These are phyloP conservation scores for Amblyornis subalaris DNA, from an alignment of 2,113 vertebrate genomes.

Conservation along the genomic window DNA sequence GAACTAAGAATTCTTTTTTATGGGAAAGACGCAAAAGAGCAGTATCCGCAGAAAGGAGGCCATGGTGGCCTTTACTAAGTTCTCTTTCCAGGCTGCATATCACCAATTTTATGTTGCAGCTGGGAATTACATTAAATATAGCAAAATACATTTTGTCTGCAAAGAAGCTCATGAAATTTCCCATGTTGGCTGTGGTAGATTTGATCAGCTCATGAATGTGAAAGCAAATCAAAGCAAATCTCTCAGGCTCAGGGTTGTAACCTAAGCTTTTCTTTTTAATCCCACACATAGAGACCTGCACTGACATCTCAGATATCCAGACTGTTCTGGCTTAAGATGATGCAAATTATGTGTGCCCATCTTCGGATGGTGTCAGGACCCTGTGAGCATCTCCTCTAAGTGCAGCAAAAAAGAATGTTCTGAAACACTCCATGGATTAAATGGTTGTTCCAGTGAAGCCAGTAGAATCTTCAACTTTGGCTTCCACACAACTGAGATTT, in stretches of 20 bases:
- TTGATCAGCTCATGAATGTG: background rate
- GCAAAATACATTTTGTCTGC: background rate
- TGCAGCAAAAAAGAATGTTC: background rate
- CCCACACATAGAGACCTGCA: background rate
- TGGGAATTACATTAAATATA: background rate
- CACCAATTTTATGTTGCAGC: background rate
- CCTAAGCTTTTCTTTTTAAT: background rate
- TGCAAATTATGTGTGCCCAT: background rate
- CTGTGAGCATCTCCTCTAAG: background rate
- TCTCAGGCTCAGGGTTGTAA: conserved; percentile 3
- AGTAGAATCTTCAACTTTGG: background rate
- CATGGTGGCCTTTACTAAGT: background rate
- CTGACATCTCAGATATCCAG: background rate
- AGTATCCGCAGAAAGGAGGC: background rate
- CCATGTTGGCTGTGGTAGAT: background rate
- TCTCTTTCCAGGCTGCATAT: background rate
- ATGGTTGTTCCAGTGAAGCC: background rate
- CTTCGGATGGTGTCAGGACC: background rate
- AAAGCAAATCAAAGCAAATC: conserved; percentile 27
- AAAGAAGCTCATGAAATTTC: background rate
- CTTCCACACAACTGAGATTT: background rate
- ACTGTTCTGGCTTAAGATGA: background rate
- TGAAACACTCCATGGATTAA: background rate
- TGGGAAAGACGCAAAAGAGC: background rate
- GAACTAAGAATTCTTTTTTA: background rate